These are phyloP conservation scores for Typhlomys cinereus DNA, from an alignment of 2,113 vertebrate genomes.

Conservation along the genomic window DNA sequence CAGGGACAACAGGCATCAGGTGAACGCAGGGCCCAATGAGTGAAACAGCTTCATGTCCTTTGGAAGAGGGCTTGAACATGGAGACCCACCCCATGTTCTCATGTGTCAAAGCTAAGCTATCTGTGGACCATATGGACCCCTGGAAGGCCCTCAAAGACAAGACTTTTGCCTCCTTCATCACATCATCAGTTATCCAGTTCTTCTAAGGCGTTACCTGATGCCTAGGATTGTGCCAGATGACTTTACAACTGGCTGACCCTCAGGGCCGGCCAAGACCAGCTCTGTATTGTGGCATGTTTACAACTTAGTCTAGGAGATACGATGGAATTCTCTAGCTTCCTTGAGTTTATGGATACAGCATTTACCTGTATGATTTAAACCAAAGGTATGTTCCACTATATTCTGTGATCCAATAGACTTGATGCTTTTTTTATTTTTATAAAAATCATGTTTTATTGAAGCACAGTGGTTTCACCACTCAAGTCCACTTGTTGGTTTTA, in stretches of 20 bases:
- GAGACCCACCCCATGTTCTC: background rate
- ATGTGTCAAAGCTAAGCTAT: background rate
- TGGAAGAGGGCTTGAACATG: background rate
- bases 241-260: background rate
- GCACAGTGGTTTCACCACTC: too few species aligned
- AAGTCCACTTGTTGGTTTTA: background rate
- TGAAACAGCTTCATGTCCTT: background rate
- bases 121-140: background rate
- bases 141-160: background rate
- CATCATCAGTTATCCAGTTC: background rate
- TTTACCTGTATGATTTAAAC: background rate
- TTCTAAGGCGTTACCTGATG: background rate
- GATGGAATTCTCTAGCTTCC: background rate
- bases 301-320: background rate
- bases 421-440: background rate
- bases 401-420: background rate
- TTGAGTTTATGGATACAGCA: background rate
- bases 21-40: background rate
- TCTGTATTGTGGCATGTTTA: background rate
- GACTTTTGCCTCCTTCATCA: background rate
- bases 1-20: background rate
- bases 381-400: background rate
- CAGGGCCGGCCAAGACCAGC: background rate
- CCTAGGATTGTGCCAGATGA: background rate
- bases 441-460: background rate